Percentiles rank a stretch among this genome's conserved stretches.
Conservation (phyloP, 1,140 invertebrate genomes). For the Leucophenga varia region DNA sequence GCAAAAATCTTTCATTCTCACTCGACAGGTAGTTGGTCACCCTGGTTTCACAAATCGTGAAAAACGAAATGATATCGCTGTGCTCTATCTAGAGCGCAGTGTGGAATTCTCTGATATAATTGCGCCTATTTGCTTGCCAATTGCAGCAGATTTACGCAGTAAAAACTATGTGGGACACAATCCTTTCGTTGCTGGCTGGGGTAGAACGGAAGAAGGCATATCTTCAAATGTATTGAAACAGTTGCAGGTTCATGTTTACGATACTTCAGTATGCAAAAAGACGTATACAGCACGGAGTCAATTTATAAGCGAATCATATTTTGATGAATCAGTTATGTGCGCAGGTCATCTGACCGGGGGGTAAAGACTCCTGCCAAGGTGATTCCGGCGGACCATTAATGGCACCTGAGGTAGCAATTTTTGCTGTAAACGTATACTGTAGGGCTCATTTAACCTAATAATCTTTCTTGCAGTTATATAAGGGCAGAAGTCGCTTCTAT, state of each 20-base stretch:
- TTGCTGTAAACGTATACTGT: neutral
- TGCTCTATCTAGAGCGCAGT: slow-evolving; percentile 11
- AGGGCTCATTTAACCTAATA: neutral
- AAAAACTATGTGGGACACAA: slow-evolving; percentile 49
- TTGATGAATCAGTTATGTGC: slow-evolving; percentile 66
- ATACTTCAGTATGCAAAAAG: slow-evolving; percentile 61
- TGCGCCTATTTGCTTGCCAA: slow-evolving; percentile 70
- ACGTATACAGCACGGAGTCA: slow-evolving; percentile 61
- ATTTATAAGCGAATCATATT: slow-evolving; percentile 62
- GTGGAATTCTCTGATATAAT: slow-evolving; percentile 55
- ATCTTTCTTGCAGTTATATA: slow-evolving; percentile 18
- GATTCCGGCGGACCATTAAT: slow-evolving; percentile 82
- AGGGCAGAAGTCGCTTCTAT: slow-evolving; percentile 52
- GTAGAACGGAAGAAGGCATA: slow-evolving; percentile 52
- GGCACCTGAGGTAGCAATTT: slow-evolving; percentile 51
- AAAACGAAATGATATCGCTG: slow-evolving; percentile 9
- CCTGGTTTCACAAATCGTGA: neutral
- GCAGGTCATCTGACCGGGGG: slow-evolving; percentile 69
- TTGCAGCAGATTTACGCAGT: slow-evolving; percentile 49
- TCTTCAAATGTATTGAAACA: slow-evolving; percentile 64
- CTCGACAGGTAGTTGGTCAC: neutral
- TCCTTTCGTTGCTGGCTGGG: slow-evolving; percentile 75
- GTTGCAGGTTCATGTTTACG: slow-evolving; percentile 68
- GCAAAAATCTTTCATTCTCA: neutral
- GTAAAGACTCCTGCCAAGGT: slow-evolving; percentile 80